phyloP scores from a whole-genome alignment of 2,888 invertebrate species.

The Melieria omissa region DNA sequence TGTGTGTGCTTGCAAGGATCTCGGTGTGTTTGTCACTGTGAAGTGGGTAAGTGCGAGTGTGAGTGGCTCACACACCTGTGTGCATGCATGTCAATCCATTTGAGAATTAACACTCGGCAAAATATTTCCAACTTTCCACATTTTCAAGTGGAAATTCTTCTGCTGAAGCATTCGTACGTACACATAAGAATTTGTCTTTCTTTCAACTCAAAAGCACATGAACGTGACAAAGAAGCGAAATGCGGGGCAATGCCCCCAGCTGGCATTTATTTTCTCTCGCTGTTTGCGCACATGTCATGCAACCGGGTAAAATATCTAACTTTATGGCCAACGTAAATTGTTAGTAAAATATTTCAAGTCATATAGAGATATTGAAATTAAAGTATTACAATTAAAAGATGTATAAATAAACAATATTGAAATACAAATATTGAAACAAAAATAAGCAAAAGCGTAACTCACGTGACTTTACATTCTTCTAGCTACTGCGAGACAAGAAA shows the following conservation, averaged over 20 bases:
- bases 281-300: too few species aligned
- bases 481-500: too few species aligned
- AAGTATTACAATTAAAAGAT: too few species aligned
- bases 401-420: too few species aligned
- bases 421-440: too few species aligned
- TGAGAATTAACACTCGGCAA: conserved; percentile 43
- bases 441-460: too few species aligned
- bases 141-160: conserved; percentile 35
- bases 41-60: conserved; percentile 26
- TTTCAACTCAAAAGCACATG: conserved; percentile 28
- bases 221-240: conserved; percentile 30
- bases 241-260: conserved; percentile 30
- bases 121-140: conserved; percentile 23
- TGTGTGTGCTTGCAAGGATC: background rate
- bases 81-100: conserved; percentile 53
- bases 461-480: too few species aligned
- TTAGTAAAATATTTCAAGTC: too few species aligned
- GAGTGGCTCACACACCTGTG: conserved; percentile 12
- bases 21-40: background rate
- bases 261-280: conserved; percentile 16
- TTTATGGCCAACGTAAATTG: too few species aligned
- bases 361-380: too few species aligned
- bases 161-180: conserved; percentile 22
- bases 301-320: too few species aligned
- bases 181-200: background rate